Base-by-base conservation (phyloP, 2,797 vertebrate genomes). In the Labeo calbasu region DNA sequence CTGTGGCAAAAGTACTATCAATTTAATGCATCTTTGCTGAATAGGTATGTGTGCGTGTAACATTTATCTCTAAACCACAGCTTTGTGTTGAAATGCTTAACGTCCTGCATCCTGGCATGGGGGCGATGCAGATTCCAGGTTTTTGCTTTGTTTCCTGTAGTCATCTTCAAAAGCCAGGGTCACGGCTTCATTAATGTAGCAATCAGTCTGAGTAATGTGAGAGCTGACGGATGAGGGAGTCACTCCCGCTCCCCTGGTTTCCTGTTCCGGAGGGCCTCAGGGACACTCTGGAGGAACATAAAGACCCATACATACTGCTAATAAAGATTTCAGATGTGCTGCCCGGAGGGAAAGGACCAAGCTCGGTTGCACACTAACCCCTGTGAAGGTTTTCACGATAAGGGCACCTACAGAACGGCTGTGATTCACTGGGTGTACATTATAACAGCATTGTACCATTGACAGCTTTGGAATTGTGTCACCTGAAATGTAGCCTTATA, bases 241-340 rank as follows among this genome's bases (percentile, higher is more conserved):
- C 86, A 63, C 80, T 71, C 50, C 71, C 61, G 85, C 83, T 90
- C 88, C 84, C 86, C 87, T 73, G 75, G 86, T 91, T 93, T 94
- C 91, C 92, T 92, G 90, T 81, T 91, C 84, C 71, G 59, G 71
- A n/a, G 48, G 87, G 85, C 86, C 89, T 89, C 90, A 40, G 90
- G 90, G 94, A 89, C 73, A 82, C 68, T 88, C 89, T 84, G 86
- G 84, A 88, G 87, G 89, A 72, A 43, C 86, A 88, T 81, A 78
- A 81, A 77, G 88, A 87, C 79, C 51, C 9, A 85, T 73, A 89
- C 77, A 55, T 78, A 70, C 77, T 9, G 82, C 84, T 94, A 92
- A 94, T 94, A 93, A 93, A 93, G 91, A 92, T 94, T 93, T 94
- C 94, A 95, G 94, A 95, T 95, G 93, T 93, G 88, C 83, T 25